These are phyloP conservation scores for Coecobrya sp. DNA, from an alignment of 2,888 invertebrate genomes.

Conservation along the genomic window DNA sequence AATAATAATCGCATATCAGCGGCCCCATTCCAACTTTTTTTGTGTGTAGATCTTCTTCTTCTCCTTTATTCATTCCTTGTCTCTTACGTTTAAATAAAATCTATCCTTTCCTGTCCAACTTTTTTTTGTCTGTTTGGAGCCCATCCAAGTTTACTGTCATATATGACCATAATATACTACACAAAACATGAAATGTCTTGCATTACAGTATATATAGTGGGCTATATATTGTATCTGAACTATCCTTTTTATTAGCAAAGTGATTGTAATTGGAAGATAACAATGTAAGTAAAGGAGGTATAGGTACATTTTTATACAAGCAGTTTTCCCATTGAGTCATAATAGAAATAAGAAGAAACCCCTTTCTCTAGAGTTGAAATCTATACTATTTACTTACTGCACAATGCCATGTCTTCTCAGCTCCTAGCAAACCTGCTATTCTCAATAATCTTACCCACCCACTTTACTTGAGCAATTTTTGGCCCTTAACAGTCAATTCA, in stretches of 20 bases:
- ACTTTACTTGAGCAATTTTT: no score
- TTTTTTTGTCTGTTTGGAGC: slow-evolving; percentile 66
- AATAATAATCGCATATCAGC: slow-evolving; percentile 38
- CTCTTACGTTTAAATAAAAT: slow-evolving; percentile 67
- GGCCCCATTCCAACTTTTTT: slow-evolving; percentile 54
- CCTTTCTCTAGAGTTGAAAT: not conserved
- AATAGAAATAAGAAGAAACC: not conserved
- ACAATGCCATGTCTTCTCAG: not conserved
- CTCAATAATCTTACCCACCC: no score
- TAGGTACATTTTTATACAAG: not conserved
- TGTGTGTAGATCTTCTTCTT: slow-evolving; percentile 33
- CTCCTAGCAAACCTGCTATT: not conserved
- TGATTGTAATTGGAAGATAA: slow-evolving; percentile 61
- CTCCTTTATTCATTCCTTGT: slow-evolving; percentile 65
- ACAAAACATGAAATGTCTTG: no score
- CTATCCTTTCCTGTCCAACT: slow-evolving; percentile 74
- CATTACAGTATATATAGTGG: not conserved
- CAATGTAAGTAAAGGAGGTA: not conserved
- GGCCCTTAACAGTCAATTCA: no score
- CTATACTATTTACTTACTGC: not conserved
- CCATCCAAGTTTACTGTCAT: slow-evolving; percentile 63
- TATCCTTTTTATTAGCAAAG: slow-evolving; percentile 35
- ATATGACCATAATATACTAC: not conserved
- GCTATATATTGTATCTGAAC: slow-evolving; percentile 3
- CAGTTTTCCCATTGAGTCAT: not conserved